Evolutionary conservation across 2,113 vertebrate genomes (phyloP).

Genomic region (Pseudorhombus dupliciocellatus): DNA sequence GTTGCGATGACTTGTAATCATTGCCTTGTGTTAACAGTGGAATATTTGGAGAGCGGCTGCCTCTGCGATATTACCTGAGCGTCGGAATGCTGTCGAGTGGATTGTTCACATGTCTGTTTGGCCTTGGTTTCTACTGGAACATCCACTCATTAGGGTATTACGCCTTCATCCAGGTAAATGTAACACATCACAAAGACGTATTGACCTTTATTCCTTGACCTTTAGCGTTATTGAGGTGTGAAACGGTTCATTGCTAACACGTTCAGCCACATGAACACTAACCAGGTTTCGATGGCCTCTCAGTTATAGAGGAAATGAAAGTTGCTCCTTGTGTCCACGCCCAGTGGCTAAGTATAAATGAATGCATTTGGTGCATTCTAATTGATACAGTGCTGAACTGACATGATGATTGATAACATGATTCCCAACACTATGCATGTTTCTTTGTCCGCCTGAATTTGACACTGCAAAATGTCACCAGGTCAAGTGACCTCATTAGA

Average conservation of each 20-base stretch:
- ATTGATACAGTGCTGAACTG: no score
- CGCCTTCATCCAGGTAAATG: slow-evolving; percentile 88
- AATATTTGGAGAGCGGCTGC: slow-evolving; percentile 95
- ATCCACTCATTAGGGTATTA: slow-evolving; percentile 93
- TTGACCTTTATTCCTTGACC: no score
- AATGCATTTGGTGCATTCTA: no score
- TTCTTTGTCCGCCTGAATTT: no score
- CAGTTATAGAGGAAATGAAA: neutral
- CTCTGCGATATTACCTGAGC: slow-evolving; percentile 92
- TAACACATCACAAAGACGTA: neutral
- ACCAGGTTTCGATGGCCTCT: neutral
- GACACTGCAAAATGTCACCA: no score
- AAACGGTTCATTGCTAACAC: slow-evolving; percentile 3
- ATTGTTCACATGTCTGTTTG: slow-evolving; percentile 89
- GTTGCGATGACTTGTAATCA: neutral
- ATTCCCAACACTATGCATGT: no score
- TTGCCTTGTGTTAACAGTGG: slow-evolving; percentile 78
- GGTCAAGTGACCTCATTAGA: no score
- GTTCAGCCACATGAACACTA: neutral
- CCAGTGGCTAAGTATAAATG: neutral
- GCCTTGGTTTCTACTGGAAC: slow-evolving; percentile 92
- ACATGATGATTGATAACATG: no score
- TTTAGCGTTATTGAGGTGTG: no score
- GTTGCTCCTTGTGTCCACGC: neutral
- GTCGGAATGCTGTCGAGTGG: slow-evolving; percentile 92